Percentiles rank a stretch among this genome's conserved stretches.
These are phyloP conservation scores for Sebastes umbrosus DNA, from an alignment of 2,797 vertebrate species.

Conservation along the genomic window DNA sequence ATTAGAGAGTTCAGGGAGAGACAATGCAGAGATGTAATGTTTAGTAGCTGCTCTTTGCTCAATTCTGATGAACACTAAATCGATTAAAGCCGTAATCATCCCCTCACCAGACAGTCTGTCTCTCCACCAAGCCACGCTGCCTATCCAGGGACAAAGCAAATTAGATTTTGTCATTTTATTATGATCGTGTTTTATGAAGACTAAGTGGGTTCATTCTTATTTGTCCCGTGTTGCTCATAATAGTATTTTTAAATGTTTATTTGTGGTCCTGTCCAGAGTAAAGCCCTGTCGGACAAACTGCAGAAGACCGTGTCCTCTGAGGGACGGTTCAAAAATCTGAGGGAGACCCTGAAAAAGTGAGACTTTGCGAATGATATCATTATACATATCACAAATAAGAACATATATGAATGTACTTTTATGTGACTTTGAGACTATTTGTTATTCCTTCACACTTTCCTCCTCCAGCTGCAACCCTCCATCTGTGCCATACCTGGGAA, in stretches of 20 bases:
- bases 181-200: not conserved
- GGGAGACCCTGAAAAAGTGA: constrained; percentile 98
- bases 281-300: constrained; percentile 96
- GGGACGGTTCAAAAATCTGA: constrained; percentile 97
- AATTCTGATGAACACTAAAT: constrained; percentile 30
- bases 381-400: not conserved
- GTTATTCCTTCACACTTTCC: not conserved
- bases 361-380: constrained; percentile 27
- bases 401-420: not conserved
- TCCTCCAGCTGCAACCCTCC: constrained; percentile 91
- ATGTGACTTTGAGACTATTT: not conserved
- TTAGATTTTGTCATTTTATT: constrained; percentile 18
- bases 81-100: constrained; percentile 7
- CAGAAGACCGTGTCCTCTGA: constrained; percentile 97
- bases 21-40: not conserved
- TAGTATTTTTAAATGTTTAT: constrained; percentile 8
- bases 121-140: not conserved
- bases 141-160: not conserved
- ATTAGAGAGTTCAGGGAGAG: constrained; percentile 7
- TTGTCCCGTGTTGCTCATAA: not conserved
- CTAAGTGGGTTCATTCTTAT: not conserved
- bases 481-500: constrained; percentile 94
- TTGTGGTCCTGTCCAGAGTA: constrained; percentile 81
- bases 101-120: constrained; percentile 25
- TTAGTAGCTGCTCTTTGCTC: not conserved